Base-by-base conservation (phyloP, 2,888 invertebrate genomes). In the Drosophila conformis region DNA sequence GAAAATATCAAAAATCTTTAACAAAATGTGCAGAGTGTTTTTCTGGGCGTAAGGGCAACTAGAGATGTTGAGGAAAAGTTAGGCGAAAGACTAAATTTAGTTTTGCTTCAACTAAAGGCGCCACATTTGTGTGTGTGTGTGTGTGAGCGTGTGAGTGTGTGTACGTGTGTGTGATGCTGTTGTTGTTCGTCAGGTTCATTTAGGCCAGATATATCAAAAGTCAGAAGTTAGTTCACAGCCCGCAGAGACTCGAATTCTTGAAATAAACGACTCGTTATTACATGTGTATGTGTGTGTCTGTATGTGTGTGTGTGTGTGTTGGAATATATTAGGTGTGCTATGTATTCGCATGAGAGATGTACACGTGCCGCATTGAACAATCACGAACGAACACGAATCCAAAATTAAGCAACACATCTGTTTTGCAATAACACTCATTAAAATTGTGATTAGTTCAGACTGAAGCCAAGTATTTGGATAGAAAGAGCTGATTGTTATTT, bases 1-100 rank as follows among this genome's bases (percentile, higher is more conserved):
- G 89, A 89, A 87, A 89, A 87, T 87, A 87, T 87, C 87, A 87
- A 89, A 87, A 87, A 89, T 78, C 87, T 76, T 76, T 68, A 86
- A 83, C 84, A 70, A 79, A 85, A 83, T 87, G 77, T 87, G 81
- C 71, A 78, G 78, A 86, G 83, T 72, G 80, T 54, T 81, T 66
- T 59, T 53, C 25, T 42, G 21, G 29, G 38, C 53, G 49, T 51
- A 49, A 58, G 59, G 29, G 60, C 21, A 15, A 35, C 27, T 36
- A n/a, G 25, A 27, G 27, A n/a, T 4, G 13, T 18, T 56, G 27
- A n/a, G 27, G 27, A 38, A 29, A 13, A 29, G 38, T 4, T 8
- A 8, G 38, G 27, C n/a, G n/a, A 25, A 29, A 76, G 70, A 77
- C 81, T 59, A 68, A 80, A 71, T 73, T 70, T 73, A 72, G 80